These are phyloP conservation scores for Macaria liturata DNA, from an alignment of 2,888 invertebrate genomes.

Conservation along the genomic window DNA sequence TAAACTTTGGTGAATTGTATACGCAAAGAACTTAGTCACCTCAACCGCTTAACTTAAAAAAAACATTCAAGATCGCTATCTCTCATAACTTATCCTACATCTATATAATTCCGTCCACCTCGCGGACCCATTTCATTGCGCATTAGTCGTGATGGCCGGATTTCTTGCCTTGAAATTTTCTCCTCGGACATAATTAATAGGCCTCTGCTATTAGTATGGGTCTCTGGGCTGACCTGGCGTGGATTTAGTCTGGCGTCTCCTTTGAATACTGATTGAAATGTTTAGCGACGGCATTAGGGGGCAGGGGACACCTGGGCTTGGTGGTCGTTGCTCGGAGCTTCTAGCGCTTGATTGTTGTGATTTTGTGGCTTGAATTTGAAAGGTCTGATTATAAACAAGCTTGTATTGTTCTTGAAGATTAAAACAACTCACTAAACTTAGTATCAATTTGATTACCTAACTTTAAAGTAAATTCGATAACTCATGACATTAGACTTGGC, in stretches of 20 bases:
- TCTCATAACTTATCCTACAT: conserved; percentile 40
- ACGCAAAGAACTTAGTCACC: too few relatives aligned
- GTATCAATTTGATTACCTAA: too few relatives aligned
- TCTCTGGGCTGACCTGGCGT: conserved; percentile 43
- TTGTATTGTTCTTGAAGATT: too few relatives aligned
- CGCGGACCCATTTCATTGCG: conserved; percentile 79
- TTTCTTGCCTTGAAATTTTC: conserved; percentile 80
- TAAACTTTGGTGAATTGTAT: too few relatives aligned
- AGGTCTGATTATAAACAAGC: too few relatives aligned
- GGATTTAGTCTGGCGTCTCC: conserved; percentile 23
- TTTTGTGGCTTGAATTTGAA: too few relatives aligned
- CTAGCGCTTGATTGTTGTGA: too few relatives aligned
- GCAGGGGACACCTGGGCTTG: conserved; percentile 15
- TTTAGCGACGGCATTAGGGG: conserved; percentile 18
- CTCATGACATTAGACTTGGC: too few relatives aligned
- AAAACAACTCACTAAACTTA: too few relatives aligned
- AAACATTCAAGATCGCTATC: not conserved
- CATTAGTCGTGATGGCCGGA: conserved; percentile 74
- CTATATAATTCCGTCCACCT: conserved; percentile 63
- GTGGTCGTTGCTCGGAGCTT: not conserved
- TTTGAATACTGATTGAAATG: conserved; percentile 28
- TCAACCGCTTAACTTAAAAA: too few relatives aligned
- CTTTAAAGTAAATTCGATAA: too few relatives aligned
- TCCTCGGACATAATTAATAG: conserved; percentile 76
- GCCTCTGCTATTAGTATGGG: conserved; percentile 71